These are phyloP conservation scores for Hylaeus anthracinus DNA, from an alignment of 1,140 invertebrate genomes.

Conservation along the genomic window DNA sequence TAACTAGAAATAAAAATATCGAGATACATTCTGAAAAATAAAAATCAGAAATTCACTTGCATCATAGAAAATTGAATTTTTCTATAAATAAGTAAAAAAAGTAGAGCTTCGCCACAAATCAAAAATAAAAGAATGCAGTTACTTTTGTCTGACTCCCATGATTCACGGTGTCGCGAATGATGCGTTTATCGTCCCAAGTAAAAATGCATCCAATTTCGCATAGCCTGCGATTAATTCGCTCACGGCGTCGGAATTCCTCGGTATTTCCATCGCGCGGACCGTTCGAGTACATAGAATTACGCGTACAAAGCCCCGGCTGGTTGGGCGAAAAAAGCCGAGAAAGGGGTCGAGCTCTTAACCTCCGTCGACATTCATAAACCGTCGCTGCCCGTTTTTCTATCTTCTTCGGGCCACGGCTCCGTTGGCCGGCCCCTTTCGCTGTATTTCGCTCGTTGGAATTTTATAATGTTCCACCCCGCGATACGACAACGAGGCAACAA, in stretches of 20 bases:
- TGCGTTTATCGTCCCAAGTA: constrained; percentile 4
- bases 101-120: too few relatives aligned
- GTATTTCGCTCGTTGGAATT: constrained; percentile 9
- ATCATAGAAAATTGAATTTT: too few relatives aligned
- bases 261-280: background rate
- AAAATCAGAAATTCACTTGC: too few relatives aligned
- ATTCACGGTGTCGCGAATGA: constrained; percentile 38
- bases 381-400: background rate
- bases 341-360: constrained; percentile 20
- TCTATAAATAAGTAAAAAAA: too few relatives aligned
- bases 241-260: constrained; percentile 1
- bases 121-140: too few relatives aligned
- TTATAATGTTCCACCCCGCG: background rate
- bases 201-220: constrained; percentile 26
- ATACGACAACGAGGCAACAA: background rate
- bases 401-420: background rate
- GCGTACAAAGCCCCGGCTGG: background rate
- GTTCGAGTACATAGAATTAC: constrained; percentile 2
- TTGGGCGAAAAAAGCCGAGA: background rate
- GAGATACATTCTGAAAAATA: too few relatives aligned
- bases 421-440: background rate
- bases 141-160: too few relatives aligned
- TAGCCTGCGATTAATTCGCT: constrained; percentile 31
- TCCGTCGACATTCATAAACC: constrained; percentile 22
- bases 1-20: too few relatives aligned